Evolutionary conservation across 2,888 invertebrate genomes (phyloP).

Genomic region (Apamea crenata): DNA sequence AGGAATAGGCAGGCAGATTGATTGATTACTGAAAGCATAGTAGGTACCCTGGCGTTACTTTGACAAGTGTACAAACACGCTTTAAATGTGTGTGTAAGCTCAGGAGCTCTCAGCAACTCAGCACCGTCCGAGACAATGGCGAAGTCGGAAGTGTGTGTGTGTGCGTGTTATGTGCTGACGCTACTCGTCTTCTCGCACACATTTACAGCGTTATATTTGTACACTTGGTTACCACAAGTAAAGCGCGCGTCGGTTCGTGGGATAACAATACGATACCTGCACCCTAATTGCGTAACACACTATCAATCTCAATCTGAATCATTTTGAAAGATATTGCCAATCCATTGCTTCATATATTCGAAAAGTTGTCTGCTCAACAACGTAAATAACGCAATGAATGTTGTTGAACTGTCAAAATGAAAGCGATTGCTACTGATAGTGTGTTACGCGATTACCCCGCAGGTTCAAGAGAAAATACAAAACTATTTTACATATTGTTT

Average conservation of each 20-base stretch:
- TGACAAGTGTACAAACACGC: background rate
- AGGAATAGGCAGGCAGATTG: background rate
- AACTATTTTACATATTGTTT: slow-evolving; percentile 55
- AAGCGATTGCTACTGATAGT: too few relatives aligned
- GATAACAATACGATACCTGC: background rate
- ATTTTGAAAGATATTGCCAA: too few relatives aligned
- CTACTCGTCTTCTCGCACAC: background rate
- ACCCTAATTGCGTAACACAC: too few relatives aligned
- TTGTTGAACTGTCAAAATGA: too few relatives aligned
- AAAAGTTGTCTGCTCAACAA: too few relatives aligned
- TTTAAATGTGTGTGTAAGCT: too few relatives aligned
- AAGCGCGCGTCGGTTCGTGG: background rate
- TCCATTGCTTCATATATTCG: too few relatives aligned
- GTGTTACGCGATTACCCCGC: too few relatives aligned
- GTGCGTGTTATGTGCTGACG: background rate
- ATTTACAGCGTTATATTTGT: background rate
- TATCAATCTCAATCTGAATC: too few relatives aligned
- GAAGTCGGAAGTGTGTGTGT: background rate
- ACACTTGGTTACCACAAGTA: background rate
- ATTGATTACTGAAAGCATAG: too few relatives aligned
- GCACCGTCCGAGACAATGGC: background rate
- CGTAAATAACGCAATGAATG: too few relatives aligned
- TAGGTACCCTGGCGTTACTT: background rate
- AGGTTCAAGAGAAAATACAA: slow-evolving; percentile 19
- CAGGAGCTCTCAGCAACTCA: background rate